A percentile compares a stretch with the other conserved stretches of the same genome.
phyloP scores from a whole-genome alignment of 2,888 invertebrate species.

The Malachius bipustulatus region DNA sequence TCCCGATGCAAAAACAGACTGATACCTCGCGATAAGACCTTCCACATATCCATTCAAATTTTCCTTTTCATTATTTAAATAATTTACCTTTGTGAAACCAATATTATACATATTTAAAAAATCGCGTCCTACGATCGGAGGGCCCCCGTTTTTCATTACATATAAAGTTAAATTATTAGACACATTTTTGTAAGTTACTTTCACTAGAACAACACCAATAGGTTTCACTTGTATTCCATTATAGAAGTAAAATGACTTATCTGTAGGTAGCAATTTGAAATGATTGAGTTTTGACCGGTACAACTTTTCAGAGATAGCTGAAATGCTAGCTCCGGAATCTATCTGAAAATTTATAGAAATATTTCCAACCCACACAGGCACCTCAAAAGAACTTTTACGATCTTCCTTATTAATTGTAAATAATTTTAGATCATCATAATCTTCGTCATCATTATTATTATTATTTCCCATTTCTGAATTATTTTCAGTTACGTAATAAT shows the following conservation, averaged over 20 bases:
- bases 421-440: too few species aligned
- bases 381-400: too few species aligned
- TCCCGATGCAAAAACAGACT: constrained; percentile 4
- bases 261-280: background rate
- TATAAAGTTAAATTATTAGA: constrained; percentile 3
- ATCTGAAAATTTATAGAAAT: constrained; percentile 3
- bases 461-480: too few species aligned
- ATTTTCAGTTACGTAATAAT: too few species aligned
- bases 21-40: too few species aligned
- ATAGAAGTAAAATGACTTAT: constrained; percentile 4
- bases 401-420: too few species aligned
- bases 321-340: constrained; percentile 4
- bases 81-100: too few species aligned
- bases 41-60: too few species aligned
- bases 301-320: constrained; percentile 1
- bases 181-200: background rate
- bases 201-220: constrained; percentile 3
- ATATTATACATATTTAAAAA: background rate
- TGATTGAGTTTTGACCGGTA: background rate
- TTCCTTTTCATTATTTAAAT: too few species aligned
- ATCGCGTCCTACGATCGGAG: constrained; percentile 2
- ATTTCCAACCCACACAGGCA: too few species aligned
- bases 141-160: background rate
- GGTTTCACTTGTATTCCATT: background rate
- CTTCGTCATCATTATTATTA: too few species aligned